Conservation (phyloP, 1,140 invertebrate genomes). For the Euglossa dilemma region DNA sequence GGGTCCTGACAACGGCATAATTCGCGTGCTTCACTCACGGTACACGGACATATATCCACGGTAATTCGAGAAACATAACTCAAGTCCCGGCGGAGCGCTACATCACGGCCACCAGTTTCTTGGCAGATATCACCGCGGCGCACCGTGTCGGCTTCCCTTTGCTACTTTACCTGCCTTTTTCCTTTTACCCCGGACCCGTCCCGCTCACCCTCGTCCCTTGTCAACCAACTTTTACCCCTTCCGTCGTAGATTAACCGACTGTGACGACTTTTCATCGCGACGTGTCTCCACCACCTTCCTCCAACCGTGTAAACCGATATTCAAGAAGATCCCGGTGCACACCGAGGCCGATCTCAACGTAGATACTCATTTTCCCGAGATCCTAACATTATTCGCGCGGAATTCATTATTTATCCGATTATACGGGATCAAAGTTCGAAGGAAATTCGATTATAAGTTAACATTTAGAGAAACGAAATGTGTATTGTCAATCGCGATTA, state of each 20-base stretch:
- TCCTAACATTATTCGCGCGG: no score
- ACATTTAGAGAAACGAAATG: no score
- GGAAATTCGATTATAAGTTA: no score
- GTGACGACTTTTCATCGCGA: constrained; percentile 55
- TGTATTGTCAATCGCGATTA: no score
- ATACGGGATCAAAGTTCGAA: no score
- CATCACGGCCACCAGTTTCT: constrained; percentile 62
- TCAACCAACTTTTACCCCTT: constrained; percentile 34
- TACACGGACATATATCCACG: constrained; percentile 50
- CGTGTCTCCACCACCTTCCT: constrained; percentile 15
- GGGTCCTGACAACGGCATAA: constrained; percentile 51
- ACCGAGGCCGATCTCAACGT: not conserved
- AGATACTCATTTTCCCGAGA: not conserved
- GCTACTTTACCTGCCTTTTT: constrained; percentile 62
- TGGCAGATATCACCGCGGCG: constrained; percentile 56
- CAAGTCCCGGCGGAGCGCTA: constrained; percentile 54
- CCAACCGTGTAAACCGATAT: constrained; percentile 33
- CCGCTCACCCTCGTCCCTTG: not conserved
- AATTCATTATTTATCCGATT: no score
- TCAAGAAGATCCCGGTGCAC: constrained; percentile 14
- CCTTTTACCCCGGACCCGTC: constrained; percentile 12
- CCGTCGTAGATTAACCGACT: constrained; percentile 25
- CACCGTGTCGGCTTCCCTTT: constrained; percentile 62
- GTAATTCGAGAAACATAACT: constrained; percentile 67
- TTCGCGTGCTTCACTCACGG: constrained; percentile 50